Evolutionary conservation across 1,140 invertebrate species (phyloP).

Genomic region (Rhizoglyphus robini): DNA sequence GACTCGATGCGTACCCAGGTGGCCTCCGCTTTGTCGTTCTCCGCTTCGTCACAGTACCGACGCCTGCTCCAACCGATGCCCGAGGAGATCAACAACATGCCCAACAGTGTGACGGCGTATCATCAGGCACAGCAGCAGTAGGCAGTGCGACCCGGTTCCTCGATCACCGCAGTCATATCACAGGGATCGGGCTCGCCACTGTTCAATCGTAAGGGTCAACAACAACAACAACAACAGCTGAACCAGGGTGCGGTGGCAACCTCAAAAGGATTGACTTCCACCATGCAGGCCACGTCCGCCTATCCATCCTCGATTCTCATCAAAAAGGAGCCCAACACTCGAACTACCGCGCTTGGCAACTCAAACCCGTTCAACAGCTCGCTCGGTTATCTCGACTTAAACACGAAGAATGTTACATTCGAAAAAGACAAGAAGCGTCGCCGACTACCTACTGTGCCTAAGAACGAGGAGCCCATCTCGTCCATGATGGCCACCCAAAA

Average conservation of each 20-base stretch:
- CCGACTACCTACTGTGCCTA: constrained; percentile 44
- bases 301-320: neutral
- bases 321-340: constrained; percentile 10
- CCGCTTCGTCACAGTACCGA: constrained; percentile 14
- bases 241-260: constrained; percentile 12
- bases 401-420: constrained; percentile 12
- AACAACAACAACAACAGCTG: constrained; percentile 11
- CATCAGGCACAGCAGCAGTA: constrained; percentile 23
- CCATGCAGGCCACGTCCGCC: too few species aligned
- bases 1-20: too few species aligned
- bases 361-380: neutral
- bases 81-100: constrained; percentile 26
- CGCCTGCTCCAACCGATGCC: constrained; percentile 26
- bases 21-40: neutral
- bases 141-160: constrained; percentile 18
- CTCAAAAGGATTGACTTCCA: constrained; percentile 7
- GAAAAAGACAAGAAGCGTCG: constrained; percentile 30
- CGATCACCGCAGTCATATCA: too few species aligned
- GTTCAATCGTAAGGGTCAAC: neutral
- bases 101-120: too few species aligned
- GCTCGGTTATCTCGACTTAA: neutral
- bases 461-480: constrained; percentile 42
- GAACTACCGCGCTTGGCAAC: neutral
- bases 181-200: too few species aligned
- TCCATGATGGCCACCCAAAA: constrained; percentile 12